phyloP scores from a whole-genome alignment of 2,113 vertebrate species.

The Muscicapa adusta region DNA sequence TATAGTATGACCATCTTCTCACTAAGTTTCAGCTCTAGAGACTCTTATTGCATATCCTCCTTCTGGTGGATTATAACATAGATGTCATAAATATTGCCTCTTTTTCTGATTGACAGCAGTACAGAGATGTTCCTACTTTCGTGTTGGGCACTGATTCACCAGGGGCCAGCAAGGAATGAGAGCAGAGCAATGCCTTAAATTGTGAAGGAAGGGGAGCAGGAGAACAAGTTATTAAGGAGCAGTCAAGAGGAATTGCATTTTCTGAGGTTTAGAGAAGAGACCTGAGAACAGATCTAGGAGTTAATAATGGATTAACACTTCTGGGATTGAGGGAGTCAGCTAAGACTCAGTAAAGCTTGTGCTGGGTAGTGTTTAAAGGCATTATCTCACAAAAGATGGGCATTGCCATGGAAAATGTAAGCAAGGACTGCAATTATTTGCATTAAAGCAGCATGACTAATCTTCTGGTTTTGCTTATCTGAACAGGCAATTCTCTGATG shows the following conservation, averaged over 20 bases:
- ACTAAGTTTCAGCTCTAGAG: not conserved
- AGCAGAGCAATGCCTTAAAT: not conserved
- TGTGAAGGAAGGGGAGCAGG: not conserved
- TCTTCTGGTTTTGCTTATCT: not conserved
- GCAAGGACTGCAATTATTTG: constrained; percentile 30
- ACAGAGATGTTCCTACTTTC: not conserved
- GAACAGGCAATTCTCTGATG: not conserved
- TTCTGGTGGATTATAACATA: not conserved
- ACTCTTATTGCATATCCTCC: not conserved
- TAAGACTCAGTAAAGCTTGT: not conserved
- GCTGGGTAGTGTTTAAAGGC: not conserved
- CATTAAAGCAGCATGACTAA: constrained; percentile 42
- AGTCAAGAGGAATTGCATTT: constrained; percentile 40
- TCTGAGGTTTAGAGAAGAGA: constrained; percentile 25
- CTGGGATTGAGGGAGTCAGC: constrained; percentile 3
- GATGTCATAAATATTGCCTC: fast-evolving
- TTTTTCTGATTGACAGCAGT: not conserved
- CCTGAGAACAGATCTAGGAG: constrained; percentile 14
- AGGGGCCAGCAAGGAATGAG: not conserved
- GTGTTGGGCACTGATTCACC: not conserved
- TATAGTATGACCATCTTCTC: not conserved
- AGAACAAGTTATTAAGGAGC: not conserved
- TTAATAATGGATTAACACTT: constrained; percentile 49
- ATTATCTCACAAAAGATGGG: constrained; percentile 42
- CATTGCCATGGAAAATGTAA: constrained; percentile 31